A percentile compares a stretch with the other conserved stretches of the same genome.
These are phyloP conservation scores for Megaceryle torquata DNA, from an alignment of 2,113 vertebrate species.

Conservation along the genomic window DNA sequence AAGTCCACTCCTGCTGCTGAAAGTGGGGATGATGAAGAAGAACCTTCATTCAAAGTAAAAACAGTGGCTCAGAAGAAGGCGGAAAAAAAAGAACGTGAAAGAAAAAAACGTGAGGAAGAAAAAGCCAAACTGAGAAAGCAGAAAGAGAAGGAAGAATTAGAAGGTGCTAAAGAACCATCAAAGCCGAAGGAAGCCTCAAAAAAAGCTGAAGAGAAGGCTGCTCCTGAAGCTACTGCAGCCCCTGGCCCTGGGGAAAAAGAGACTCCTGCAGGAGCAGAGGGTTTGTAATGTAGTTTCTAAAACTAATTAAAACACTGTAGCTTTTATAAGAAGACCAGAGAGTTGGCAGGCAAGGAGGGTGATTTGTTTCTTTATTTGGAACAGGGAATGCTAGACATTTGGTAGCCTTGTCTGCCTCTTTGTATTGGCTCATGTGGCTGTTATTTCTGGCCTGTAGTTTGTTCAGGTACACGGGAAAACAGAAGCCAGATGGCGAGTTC, in stretches of 20 bases:
- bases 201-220: slow-evolving; percentile 56
- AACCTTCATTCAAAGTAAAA: slow-evolving; percentile 88
- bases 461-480: not conserved
- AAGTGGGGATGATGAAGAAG: slow-evolving; percentile 81
- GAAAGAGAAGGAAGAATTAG: slow-evolving; percentile 86
- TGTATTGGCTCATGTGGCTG: not conserved
- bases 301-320: not conserved
- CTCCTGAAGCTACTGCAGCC: slow-evolving; percentile 8
- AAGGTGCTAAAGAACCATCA: slow-evolving; percentile 76
- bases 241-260: slow-evolving; percentile 78
- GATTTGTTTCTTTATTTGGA: not conserved
- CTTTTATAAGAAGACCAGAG: not conserved
- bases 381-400: not conserved
- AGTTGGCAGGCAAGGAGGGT: not conserved
- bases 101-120: slow-evolving; percentile 91
- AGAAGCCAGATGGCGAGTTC: not conserved
- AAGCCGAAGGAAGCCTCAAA: slow-evolving; percentile 68
- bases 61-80: slow-evolving; percentile 97
- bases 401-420: not conserved
- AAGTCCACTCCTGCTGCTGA: slow-evolving; percentile 74
- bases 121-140: slow-evolving; percentile 82
- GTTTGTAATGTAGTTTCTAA: slow-evolving; percentile 66
- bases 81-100: slow-evolving; percentile 95
- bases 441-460: not conserved
- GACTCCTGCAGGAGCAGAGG: slow-evolving; percentile 73